Evolutionary conservation across 2,888 invertebrate genomes (phyloP).

Genomic region (Thalpophila matura): DNA sequence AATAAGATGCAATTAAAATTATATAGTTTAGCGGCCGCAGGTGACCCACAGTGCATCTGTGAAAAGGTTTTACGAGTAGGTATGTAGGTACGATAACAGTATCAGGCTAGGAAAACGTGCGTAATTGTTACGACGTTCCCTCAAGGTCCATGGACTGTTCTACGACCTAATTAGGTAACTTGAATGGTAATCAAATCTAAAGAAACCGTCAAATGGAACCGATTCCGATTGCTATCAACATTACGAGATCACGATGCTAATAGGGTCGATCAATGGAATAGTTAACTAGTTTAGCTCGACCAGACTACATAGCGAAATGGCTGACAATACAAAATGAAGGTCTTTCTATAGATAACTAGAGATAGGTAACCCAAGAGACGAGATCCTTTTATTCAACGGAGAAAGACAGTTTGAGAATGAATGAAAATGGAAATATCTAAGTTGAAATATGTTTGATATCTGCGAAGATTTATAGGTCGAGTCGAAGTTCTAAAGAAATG

Average conservation of each 20-base stretch:
- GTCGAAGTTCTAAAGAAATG: constrained; percentile 26
- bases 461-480: constrained; percentile 27
- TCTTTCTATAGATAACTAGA: background rate
- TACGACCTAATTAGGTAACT: constrained; percentile 38
- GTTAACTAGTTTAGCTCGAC: constrained; percentile 16
- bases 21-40: no score
- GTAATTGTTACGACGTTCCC: background rate
- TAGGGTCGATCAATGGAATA: constrained; percentile 40
- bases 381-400: background rate
- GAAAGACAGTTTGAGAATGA: background rate
- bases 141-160: background rate
- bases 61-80: no score
- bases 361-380: background rate
- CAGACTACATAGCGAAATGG: constrained; percentile 15
- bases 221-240: constrained; percentile 39
- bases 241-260: constrained; percentile 53
- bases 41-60: background rate
- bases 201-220: constrained; percentile 39
- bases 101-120: background rate
- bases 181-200: constrained; percentile 52
- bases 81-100: no score
- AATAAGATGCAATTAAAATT: no score
- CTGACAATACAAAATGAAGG: background rate
- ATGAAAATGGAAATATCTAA: constrained; percentile 1
- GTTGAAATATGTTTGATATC: constrained; percentile 19